phyloP scores from a whole-genome alignment of 2,797 vertebrate genomes.

The Acanthopagrus latus region DNA sequence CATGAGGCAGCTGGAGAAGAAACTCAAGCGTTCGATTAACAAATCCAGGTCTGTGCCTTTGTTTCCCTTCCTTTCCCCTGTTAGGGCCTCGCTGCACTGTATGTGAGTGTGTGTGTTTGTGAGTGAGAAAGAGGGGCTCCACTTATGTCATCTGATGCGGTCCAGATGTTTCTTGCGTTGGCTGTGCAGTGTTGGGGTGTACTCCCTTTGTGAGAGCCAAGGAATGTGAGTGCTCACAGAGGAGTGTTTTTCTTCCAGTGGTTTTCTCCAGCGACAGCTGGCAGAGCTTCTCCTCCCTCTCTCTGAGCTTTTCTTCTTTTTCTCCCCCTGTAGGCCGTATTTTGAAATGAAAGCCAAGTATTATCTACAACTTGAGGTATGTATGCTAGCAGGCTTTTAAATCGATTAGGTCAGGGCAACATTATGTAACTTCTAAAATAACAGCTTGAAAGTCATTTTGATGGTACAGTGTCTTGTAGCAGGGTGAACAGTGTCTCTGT shows the following conservation, averaged over 20 bases:
- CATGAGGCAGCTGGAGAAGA: slow-evolving; percentile 97
- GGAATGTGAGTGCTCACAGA: slow-evolving; percentile 76
- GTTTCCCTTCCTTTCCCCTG: background rate
- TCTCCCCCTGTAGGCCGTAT: slow-evolving; percentile 90
- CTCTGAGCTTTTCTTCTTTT: slow-evolving; percentile 44
- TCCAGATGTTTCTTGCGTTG: slow-evolving; percentile 78
- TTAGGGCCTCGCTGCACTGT: slow-evolving; percentile 25
- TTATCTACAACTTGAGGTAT: slow-evolving; percentile 96
- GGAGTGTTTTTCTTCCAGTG: slow-evolving; percentile 67
- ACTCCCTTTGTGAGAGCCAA: slow-evolving; percentile 61
- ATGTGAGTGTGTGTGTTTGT: background rate
- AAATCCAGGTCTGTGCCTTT: slow-evolving; percentile 92
- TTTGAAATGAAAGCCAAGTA: slow-evolving; percentile 98
- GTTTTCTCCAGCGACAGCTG: slow-evolving; percentile 55
- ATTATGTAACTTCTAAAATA: too few species aligned
- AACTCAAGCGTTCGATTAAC: slow-evolving; percentile 95
- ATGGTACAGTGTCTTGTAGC: too few species aligned
- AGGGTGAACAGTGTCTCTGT: too few species aligned
- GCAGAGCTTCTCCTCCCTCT: slow-evolving; percentile 20
- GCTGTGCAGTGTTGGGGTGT: slow-evolving; percentile 61
- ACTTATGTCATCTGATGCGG: slow-evolving; percentile 65
- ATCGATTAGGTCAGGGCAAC: background rate
- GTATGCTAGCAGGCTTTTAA: slow-evolving; percentile 45
- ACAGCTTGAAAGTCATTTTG: too few species aligned
- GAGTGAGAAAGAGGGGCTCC: slow-evolving; percentile 24